Evolutionary conservation across 2,888 invertebrate species (phyloP).

Genomic region (Chrysodeixis includens): DNA sequence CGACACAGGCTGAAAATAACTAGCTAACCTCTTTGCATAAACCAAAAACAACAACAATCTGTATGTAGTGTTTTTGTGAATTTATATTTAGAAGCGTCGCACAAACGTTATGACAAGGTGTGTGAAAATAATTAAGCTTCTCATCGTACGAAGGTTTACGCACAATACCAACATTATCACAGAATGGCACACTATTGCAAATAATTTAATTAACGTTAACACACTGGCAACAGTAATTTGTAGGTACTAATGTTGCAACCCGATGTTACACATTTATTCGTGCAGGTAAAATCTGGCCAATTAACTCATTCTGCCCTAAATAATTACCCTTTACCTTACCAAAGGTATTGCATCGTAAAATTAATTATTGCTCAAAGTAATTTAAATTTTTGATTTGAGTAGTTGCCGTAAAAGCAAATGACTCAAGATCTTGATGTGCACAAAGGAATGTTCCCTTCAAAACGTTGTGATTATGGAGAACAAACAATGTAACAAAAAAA

Average conservation of each 20-base stretch:
- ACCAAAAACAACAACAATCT: not conserved
- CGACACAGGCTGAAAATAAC: not conserved
- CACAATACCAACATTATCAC: not conserved
- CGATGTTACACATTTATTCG: conserved; percentile 29
- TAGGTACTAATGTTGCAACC: conserved; percentile 25
- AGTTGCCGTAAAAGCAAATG: conserved; percentile 6
- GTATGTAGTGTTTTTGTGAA: not conserved
- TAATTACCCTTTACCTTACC: conserved; percentile 25
- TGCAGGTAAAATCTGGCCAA: conserved; percentile 23
- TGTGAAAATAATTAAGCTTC: not conserved
- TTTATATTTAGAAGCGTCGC: not conserved
- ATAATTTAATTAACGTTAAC: conserved; percentile 23
- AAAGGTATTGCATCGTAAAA: conserved; percentile 28
- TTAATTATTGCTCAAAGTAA: conserved; percentile 39
- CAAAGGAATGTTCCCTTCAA: no score
- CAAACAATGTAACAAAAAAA: no score
- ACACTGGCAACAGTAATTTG: conserved; percentile 9
- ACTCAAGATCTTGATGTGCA: conserved; percentile 23
- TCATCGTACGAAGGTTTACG: not conserved
- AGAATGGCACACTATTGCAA: conserved; percentile 11
- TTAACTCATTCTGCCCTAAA: conserved; percentile 42
- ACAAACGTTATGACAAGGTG: not conserved
- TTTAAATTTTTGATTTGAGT: conserved; percentile 28
- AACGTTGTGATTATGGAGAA: no score
- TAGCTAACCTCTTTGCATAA: not conserved